Base-by-base conservation (phyloP, 2,797 vertebrate species). In the Coreius guichenoti region DNA sequence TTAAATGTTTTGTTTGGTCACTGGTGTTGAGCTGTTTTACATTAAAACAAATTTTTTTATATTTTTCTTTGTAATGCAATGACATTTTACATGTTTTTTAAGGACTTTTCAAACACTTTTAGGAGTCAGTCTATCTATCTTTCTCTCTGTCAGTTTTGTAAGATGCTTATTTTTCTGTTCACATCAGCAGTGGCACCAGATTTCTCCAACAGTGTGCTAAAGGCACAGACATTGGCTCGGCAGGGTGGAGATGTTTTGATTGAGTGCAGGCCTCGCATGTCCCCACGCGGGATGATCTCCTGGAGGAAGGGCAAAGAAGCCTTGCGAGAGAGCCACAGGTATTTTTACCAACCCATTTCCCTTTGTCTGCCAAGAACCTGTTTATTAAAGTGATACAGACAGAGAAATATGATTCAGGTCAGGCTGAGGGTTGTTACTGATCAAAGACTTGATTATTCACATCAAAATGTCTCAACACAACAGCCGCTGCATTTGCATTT, bases 191-290 rank as follows among this genome's bases (percentile, higher is more conserved):
- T 96, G 0, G 93, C 98, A 72, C 98, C 98, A 54, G 98, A 99
- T 92, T 99, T 99, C 86, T 97, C 98, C 56, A 96, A 97, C 90
- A 97, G 95, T n/a, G 91, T 96, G 84, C 83, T 99, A 92, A 98
- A 97, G 91, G 93, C 94, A 85, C 93, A 98, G 86, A 98, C 97
- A 68, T 94, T 99, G 68, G 97, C 97, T 80, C 96, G 96, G 91
- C 97, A 97, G 90, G 97, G 97, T 26, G 97, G 97, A 8, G 97
- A 98, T 81, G 95, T 97, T 67, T 92, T 96, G 92, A 97, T 99
- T 11, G 97, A 99, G 91, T 99, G 98, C 91, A 97, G 96, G 87
- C 98, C 98, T 2, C 97, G 95, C 92, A 98, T 98, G 91, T 99
- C 98, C 87, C 98, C 98, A 11, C 96, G 94, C 87, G 98, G 98